Base-by-base conservation (phyloP, 1,140 invertebrate species). In the Drosophila nasuta region DNA sequence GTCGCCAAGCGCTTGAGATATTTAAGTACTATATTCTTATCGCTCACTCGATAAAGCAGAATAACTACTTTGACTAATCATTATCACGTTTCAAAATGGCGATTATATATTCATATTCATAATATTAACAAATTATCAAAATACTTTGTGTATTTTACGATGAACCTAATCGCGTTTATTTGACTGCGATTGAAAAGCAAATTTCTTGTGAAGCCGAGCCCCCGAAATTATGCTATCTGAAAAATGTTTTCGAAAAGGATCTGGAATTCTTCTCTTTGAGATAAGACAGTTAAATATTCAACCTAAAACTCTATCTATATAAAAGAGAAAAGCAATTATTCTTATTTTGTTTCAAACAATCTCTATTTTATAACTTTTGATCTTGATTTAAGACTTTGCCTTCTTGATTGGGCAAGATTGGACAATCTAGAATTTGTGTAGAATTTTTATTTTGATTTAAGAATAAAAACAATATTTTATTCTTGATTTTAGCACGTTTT, bases 21-120 rank as follows among this genome's bases (percentile, higher is more conserved):
- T 52, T 35, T 49, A 20, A 20, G 3, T 25, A 25, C 17, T 49
- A n/a, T 48, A 38, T 49, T 51, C 46, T 54, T 54, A 51, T 62
- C 15, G 5, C 2, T 33, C 28, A 10, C 11, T 35, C 45, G 45
- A 30, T 11, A 11, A 49, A 33, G 59, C 5, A 5, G 11, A 62
- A 60, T 25, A 45, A 11, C 33, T 49, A 49, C 30, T 8, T 13
- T 5, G 20, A 15, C 13, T 52, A 33, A 33, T 54, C 3, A 35
- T 33, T 54, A 54, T 33, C 13, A 15, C 30, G 13, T 54, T 13
- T 7, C 6, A 33, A 13, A 54, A 54, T 13, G 6, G 2, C n/a
- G 51, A 54, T 54, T 54, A 35, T 54, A 54, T 54, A 28, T 54
- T 35, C 51, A 54, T 15, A 8, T 54, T n/a, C 20, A 43, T 43